Evolutionary conservation across 2,113 vertebrate genomes (phyloP), one percentile per base, ranked within the genome.

Genomic region (Bubo scandiacus): DNA sequence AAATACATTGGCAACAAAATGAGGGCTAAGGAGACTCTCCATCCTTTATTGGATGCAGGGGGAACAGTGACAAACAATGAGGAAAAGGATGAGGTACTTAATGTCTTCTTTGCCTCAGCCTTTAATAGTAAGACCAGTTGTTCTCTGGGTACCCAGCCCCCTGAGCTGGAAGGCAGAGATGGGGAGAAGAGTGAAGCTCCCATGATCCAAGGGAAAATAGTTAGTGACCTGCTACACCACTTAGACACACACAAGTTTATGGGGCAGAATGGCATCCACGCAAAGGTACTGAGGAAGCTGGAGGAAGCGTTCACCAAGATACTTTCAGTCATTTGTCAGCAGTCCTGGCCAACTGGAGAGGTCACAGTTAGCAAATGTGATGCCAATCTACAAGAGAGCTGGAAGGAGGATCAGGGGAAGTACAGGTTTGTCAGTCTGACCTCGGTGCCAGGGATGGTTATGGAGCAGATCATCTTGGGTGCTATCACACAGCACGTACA

Each of bases 11-110:
- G 20, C 55, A 57, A 19, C 17, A 57, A 57, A 57, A 32, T 18
- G 10, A 47, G 22, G 32, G 43, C 30, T 47, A 68, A n/a, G 32
- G 32, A 47, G 43, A 68, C 34, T 47, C 43, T 67, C 32, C 22
- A 25, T 47, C 15, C 10, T 47, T n/a, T 47, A 14, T 22, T 10
- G 40, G 25, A 81, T 32, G 30, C 1, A 0, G 5, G 1, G 10
- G 8, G 8, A 13, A 55, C 5, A 10, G 15, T 15, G 23, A 23
- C 23, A 73, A 18, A 80, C 29, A 13, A 21, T 16, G 52, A 66
- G 59, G 32, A 52, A 59, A 52, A n/a, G 67, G 6, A 16, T 32
- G 75, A 32, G 21, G 34, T 22, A 19, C 29, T 40, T n/a, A 47
- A 47, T 47, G 19, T 6, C 34, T 30, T 49, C 20, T 61, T 61